A percentile compares a stretch with the other conserved stretches of the same genome.
phyloP scores from a whole-genome alignment of 2,797 vertebrate species.

The Scleropages formosus region DNA sequence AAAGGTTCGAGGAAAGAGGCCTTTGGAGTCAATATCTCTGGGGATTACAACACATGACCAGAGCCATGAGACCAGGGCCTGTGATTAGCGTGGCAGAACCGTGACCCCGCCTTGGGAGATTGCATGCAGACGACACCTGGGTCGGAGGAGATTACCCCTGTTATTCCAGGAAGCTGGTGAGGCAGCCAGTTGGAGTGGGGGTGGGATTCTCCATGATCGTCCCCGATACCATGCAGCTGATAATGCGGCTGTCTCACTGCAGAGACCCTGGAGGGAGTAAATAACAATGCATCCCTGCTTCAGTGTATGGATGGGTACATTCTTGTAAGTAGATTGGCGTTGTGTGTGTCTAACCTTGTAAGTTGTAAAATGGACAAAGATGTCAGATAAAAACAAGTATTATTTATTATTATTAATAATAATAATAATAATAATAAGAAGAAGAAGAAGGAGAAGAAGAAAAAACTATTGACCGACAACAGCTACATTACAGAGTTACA shows the following conservation, averaged over 20 bases:
- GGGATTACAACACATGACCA: slow-evolving; percentile 27
- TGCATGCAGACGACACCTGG: slow-evolving; percentile 9
- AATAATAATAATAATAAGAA: no score
- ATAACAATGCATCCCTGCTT: no score
- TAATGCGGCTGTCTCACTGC: slow-evolving; percentile 37
- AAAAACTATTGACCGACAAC: no score
- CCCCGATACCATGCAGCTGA: slow-evolving; percentile 38
- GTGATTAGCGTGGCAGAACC: slow-evolving; percentile 21
- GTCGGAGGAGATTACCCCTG: slow-evolving; percentile 49
- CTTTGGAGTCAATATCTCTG: slow-evolving; percentile 19
- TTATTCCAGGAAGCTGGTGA: slow-evolving; percentile 18
- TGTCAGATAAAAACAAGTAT: no score
- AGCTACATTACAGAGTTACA: no score
- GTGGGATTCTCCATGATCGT: background rate
- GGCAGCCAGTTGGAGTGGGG: background rate
- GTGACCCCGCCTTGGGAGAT: slow-evolving; percentile 20
- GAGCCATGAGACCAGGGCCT: slow-evolving; percentile 32
- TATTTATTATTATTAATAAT: no score
- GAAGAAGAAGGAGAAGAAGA: no score
- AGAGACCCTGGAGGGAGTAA: slow-evolving; percentile 48
- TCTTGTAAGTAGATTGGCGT: no score
- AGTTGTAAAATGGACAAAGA: no score
- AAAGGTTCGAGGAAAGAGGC: slow-evolving; percentile 14
- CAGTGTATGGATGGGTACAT: no score
- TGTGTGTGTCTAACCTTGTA: no score